Base-by-base conservation (phyloP, 2,888 invertebrate species). In the Amphiduros pacificus region DNA sequence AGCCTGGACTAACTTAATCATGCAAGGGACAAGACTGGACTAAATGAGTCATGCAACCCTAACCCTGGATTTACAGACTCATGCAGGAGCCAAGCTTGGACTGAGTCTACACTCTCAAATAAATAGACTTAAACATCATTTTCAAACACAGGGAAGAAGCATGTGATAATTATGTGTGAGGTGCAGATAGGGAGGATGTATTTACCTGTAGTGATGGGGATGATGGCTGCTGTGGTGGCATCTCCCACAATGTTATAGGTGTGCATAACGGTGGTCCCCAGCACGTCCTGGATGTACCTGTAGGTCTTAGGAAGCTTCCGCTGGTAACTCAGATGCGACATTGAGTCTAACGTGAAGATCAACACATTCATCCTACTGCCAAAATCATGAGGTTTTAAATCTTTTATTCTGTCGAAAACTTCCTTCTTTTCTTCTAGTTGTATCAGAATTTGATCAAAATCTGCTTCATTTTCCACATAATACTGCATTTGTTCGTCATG, bases 201-300 rank as follows among this genome's bases (percentile, higher is more conserved):
- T 28, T 53, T 59, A 78, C 79, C 80, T 67, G 78, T 77, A 4
- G 78, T 61, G 54, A 80, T 67, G 4, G 80, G 79, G 26, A 80
- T 71, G 0, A 79, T 41, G 17, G 75, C 74, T 1, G 76, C 77
- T 9, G 75, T 74, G 0, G 77, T 77, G 2, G 73, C 75, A 67
- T 79, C 78, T 0, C 80, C 80, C 1, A 80, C 75, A 27, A 77
- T 76, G 59, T 79, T 79, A 60, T 79, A 80, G 11, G 75, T 76
- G 61, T 79, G 66, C 65, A 79, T 58, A 27, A 77, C 70, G 2
- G 72, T 70, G 26, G 75, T 65, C 1, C 66, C 65, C 20, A 79
- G 64, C 6, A 66, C 68, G 4, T 71, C 62, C 59, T 70, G 65
- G n/a, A 79, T 57, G 56, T 68, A 75, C 2, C 62, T 63, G 58